Conservation (phyloP, 2,797 vertebrate genomes). For the Macrochelys suwanniensis region DNA sequence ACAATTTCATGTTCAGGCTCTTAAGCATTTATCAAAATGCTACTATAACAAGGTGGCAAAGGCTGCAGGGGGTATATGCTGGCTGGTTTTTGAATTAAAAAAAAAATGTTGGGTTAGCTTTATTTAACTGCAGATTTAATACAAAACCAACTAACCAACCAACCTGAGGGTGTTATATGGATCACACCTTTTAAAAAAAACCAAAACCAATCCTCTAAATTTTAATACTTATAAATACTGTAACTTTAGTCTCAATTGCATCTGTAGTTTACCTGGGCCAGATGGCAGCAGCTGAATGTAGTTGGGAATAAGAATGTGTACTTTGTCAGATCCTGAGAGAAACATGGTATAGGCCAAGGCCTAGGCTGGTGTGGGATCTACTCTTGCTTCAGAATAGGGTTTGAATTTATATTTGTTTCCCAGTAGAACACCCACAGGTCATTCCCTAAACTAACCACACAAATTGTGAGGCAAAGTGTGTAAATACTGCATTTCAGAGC, state of each 20-base stretch:
- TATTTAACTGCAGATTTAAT: background rate
- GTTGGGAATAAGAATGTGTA: background rate
- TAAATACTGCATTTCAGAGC: background rate
- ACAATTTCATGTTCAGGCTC: background rate
- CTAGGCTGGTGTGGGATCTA: background rate
- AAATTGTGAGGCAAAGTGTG: background rate
- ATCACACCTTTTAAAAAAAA: background rate
- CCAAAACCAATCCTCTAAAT: background rate
- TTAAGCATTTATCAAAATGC: background rate
- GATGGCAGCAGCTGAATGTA: background rate
- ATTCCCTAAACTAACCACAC: background rate
- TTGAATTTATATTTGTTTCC: background rate
- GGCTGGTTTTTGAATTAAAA: rapidly evolving
- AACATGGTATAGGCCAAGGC: background rate
- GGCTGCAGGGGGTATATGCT: background rate
- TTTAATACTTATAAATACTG: background rate
- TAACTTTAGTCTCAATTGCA: background rate
- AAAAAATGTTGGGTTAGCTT: background rate
- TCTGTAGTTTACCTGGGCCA: background rate
- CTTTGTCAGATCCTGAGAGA: background rate
- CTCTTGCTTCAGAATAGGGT: background rate
- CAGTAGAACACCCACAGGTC: background rate
- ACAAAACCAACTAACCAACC: background rate
- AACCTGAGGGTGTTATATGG: background rate
- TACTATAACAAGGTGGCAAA: background rate